Evolutionary conservation across 2,113 vertebrate species (phyloP).

Genomic region (Irena cyanogastra): DNA sequence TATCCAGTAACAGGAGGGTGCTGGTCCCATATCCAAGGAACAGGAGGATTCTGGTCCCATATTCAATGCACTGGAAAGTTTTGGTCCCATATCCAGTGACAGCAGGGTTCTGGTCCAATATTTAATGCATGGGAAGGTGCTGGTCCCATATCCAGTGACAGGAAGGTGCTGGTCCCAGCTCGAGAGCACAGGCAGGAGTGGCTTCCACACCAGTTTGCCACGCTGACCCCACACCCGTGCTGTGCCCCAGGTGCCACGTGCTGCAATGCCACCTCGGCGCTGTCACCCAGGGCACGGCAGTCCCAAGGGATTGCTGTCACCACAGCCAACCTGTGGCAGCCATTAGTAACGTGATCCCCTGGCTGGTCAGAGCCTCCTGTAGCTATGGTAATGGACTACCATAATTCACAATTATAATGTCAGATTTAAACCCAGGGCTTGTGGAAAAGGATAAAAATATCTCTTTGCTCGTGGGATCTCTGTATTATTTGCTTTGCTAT

Average conservation of each 20-base stretch:
- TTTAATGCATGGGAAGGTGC: background rate
- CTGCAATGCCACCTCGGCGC: accelerated
- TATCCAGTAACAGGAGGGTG: accelerated
- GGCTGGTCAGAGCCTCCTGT: slow-evolving; percentile 25
- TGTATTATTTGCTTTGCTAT: slow-evolving; percentile 24
- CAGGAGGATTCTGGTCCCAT: background rate
- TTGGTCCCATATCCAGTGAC: background rate
- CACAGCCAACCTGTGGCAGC: background rate
- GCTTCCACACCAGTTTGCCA: accelerated
- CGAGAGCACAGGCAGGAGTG: background rate
- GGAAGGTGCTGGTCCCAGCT: background rate
- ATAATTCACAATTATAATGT: slow-evolving; percentile 23
- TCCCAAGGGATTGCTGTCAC: background rate
- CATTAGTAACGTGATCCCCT: background rate
- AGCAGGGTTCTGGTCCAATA: background rate
- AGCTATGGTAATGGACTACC: slow-evolving; percentile 32
- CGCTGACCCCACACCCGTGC: accelerated
- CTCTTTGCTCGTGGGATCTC: slow-evolving; percentile 30
- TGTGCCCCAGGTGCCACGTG: accelerated
- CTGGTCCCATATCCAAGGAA: background rate
- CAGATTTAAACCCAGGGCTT: slow-evolving; percentile 18
- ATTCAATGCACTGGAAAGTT: background rate
- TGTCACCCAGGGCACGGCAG: background rate
- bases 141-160: background rate
- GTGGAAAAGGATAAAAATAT: slow-evolving; percentile 26